Conservation (phyloP, 1,140 invertebrate genomes). For the Paralvinella palmiformis region DNA sequence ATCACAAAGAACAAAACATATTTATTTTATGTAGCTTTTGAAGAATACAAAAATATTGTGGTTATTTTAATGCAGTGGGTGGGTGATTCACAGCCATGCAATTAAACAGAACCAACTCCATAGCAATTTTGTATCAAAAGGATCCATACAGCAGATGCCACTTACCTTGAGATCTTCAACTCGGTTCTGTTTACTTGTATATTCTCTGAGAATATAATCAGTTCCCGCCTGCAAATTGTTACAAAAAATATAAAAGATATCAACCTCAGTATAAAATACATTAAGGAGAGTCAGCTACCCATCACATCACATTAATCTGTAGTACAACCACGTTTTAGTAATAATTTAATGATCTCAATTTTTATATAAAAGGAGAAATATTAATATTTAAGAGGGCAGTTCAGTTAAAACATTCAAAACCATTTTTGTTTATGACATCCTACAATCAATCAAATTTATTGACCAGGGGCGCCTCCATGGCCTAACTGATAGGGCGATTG, state of each 20-base stretch:
- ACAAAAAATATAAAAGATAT: slow-evolving; percentile 11
- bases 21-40: no score
- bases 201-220: slow-evolving; percentile 48
- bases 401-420: not conserved
- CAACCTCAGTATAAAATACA: slow-evolving; percentile 1
- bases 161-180: slow-evolving; percentile 38
- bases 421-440: no score
- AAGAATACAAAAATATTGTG: no score
- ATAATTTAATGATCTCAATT: not conserved
- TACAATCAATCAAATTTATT: no score
- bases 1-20: no score
- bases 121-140: not conserved
- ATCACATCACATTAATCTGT: no score
- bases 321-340: not conserved
- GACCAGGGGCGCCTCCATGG: no score
- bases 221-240: slow-evolving; percentile 32
- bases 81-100: no score
- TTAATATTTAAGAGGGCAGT: not conserved
- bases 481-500: no score
- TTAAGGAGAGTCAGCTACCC: no score
- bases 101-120: no score
- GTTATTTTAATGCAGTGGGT: no score
- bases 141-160: not conserved
- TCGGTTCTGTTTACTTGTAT: slow-evolving; percentile 38
- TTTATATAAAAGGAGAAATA: slow-evolving; percentile 1